A percentile compares a stretch with the other conserved stretches of the same genome.
These are phyloP conservation scores for Hymenopus coronatus DNA, from an alignment of 2,888 invertebrate genomes.

Conservation along the genomic window DNA sequence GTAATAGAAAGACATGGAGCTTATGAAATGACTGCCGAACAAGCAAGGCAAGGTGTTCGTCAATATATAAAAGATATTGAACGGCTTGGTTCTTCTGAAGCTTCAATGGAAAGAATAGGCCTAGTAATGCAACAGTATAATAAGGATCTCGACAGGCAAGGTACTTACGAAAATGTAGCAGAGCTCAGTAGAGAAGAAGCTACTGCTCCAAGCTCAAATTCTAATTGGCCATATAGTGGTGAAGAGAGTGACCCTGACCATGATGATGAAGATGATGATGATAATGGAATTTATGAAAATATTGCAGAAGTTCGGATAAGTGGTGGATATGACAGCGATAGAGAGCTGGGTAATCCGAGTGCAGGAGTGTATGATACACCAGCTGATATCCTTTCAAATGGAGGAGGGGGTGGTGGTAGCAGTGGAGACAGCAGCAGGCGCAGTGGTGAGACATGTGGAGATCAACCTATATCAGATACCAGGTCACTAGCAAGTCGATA, in stretches of 20 bases:
- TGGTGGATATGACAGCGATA: constrained; percentile 5
- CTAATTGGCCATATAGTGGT: constrained; percentile 6
- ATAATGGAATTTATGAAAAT: constrained; percentile 15
- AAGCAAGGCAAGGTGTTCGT: constrained; percentile 9
- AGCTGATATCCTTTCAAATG: constrained; percentile 5
- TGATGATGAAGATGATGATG: constrained; percentile 9
- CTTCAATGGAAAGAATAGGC: constrained; percentile 3
- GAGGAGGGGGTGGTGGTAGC: neutral
- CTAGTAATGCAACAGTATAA: constrained; percentile 18
- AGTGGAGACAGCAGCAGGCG: neutral
- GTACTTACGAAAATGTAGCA: constrained; percentile 12
- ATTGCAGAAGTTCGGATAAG: constrained; percentile 8
- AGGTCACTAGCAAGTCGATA: neutral
- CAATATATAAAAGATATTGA: constrained; percentile 10
- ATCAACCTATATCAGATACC: neutral
- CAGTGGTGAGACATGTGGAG: neutral
- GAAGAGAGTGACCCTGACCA: constrained; percentile 1
- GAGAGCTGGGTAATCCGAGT: neutral
- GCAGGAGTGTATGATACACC: constrained; percentile 12
- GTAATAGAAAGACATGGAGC: neutral
- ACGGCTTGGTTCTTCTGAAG: constrained; percentile 9
- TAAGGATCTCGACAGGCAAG: constrained; percentile 8
- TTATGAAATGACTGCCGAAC: constrained; percentile 13
- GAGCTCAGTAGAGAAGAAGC: constrained; percentile 1
- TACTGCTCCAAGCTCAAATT: neutral